phyloP scores from a whole-genome alignment of 2,888 invertebrate species.

The Sinopyrophorus schimmeli region DNA sequence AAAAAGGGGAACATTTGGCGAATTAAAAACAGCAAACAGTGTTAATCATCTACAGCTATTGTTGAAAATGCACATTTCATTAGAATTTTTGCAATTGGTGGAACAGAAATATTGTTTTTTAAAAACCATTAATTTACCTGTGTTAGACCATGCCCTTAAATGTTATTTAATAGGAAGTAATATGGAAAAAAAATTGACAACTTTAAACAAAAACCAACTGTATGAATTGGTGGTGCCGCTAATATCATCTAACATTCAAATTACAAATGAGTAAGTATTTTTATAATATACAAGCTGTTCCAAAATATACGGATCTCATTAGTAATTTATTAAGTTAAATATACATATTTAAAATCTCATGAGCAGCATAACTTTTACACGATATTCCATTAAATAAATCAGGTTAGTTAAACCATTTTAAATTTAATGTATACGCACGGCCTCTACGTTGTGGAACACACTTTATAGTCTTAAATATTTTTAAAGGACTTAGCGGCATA shows the following conservation, averaged over 20 bases:
- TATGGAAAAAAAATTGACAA: background rate
- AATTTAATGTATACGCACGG: too few species aligned
- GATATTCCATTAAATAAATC: too few species aligned
- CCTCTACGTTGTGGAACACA: too few species aligned
- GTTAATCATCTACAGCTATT: conserved; percentile 6
- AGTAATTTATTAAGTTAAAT: too few species aligned
- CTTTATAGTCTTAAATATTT: too few species aligned
- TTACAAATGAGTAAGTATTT: conserved; percentile 19
- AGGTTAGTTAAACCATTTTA: too few species aligned
- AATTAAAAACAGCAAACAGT: conserved; percentile 4
- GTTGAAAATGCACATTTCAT: conserved; percentile 4
- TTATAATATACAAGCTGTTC: too few species aligned
- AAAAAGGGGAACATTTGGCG: conserved; percentile 9
- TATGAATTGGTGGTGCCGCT: conserved; percentile 18
- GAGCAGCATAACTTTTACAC: too few species aligned
- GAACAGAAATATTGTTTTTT: conserved; percentile 13
- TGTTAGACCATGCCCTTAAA: conserved; percentile 12
- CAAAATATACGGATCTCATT: too few species aligned
- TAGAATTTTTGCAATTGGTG: conserved; percentile 24
- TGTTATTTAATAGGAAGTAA: conserved; percentile 9
- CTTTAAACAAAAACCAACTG: conserved; percentile 7
- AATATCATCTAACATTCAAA: conserved; percentile 15
- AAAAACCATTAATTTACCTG: conserved; percentile 4
- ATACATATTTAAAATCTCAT: too few species aligned
- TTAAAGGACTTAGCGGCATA: too few species aligned